Evolutionary conservation across 2,888 invertebrate genomes (phyloP).

Genomic region (Platycnemis pennipes): DNA sequence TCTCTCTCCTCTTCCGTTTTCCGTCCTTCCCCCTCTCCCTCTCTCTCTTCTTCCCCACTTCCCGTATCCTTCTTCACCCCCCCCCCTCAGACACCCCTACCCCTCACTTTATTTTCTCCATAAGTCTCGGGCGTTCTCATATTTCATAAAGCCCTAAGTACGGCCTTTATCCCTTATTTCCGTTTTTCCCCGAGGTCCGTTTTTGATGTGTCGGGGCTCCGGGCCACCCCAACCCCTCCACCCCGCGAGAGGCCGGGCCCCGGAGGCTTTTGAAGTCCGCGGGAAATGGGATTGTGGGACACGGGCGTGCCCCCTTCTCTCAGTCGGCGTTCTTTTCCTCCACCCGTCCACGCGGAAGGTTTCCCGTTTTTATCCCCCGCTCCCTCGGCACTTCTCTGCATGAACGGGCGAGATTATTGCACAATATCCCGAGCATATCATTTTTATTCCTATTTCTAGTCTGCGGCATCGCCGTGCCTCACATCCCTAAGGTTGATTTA

Average conservation of each 20-base stretch:
- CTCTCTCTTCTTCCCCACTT: not conserved
- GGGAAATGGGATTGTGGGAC: not conserved
- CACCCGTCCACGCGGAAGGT: not conserved
- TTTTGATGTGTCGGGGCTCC: not conserved
- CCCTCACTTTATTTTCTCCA: not conserved
- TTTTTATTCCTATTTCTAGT: not conserved
- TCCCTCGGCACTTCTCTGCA: not conserved
- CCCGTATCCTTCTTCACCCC: not conserved
- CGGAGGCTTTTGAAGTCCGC: not conserved
- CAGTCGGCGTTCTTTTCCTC: not conserved
- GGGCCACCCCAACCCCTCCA: too few species aligned
- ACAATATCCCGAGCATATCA: not conserved
- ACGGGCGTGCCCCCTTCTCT: not conserved
- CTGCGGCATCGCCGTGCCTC: not conserved
- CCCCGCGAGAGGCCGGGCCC: not conserved
- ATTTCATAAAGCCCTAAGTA: conserved; percentile 18
- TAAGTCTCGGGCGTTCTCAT: not conserved
- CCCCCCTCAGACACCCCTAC: not conserved
- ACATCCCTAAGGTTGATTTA: not conserved
- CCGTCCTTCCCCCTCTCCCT: not conserved
- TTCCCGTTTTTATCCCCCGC: not conserved
- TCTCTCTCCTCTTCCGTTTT: not conserved
- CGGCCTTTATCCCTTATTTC: not conserved
- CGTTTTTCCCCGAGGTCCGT: not conserved
- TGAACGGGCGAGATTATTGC: not conserved